Conservation (phyloP, 2,888 invertebrate species). For the Nephrotoma appendiculata region DNA sequence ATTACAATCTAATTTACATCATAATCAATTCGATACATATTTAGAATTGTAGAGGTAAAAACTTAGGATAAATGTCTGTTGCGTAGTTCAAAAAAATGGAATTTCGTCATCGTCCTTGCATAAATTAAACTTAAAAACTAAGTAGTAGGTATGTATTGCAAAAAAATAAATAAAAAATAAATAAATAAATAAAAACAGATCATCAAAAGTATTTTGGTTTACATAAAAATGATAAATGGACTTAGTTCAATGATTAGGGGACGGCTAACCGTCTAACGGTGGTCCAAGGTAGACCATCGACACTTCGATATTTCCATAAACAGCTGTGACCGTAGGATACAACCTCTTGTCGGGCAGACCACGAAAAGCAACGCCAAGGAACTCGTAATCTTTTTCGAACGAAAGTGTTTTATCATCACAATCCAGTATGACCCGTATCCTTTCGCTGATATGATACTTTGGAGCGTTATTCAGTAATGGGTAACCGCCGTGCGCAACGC, state of each 20-base stretch:
- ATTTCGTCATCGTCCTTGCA: not conserved
- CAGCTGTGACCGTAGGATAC: constrained; percentile 93
- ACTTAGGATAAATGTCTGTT: not conserved
- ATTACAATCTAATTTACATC: too few species aligned
- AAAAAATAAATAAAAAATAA: not conserved
- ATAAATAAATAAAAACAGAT: not conserved
- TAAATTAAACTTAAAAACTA: not conserved
- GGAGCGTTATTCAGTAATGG: constrained; percentile 91
- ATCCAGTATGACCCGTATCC: constrained; percentile 92
- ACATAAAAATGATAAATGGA: not conserved
- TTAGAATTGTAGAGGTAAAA: not conserved
- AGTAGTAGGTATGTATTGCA: not conserved
- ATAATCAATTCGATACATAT: not conserved
- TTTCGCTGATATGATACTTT: constrained; percentile 96
- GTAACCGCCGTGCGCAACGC: constrained; percentile 87
- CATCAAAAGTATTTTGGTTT: not conserved
- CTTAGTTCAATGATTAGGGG: not conserved
- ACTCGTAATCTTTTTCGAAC: constrained; percentile 96
- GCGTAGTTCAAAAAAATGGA: not conserved
- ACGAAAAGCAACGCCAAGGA: constrained; percentile 94
- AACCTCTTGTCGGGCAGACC: constrained; percentile 85
- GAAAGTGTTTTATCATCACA: constrained; percentile 94
- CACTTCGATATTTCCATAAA: constrained; percentile 98
- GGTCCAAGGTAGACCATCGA: constrained; percentile 97
- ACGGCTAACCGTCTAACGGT: constrained; percentile 66